A percentile compares a stretch with the other conserved stretches of the same genome.
Evolutionary conservation across 2,888 invertebrate genomes (phyloP).

Genomic region (Zelleria hepariella): DNA sequence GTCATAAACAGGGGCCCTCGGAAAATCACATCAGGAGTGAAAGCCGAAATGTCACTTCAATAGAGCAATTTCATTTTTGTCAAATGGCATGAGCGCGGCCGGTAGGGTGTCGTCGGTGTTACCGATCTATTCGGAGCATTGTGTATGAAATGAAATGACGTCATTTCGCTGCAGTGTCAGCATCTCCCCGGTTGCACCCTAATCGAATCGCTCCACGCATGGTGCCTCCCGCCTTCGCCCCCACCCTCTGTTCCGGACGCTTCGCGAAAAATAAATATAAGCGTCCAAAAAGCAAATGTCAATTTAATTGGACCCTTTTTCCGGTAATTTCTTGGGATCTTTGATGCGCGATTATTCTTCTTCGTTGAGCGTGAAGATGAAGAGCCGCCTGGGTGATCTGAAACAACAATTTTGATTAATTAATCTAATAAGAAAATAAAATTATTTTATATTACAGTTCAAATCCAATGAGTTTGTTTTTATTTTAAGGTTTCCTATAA

Average conservation of each 20-base stretch:
- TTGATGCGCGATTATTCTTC: constrained; percentile 51
- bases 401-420: not conserved
- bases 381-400: not conserved
- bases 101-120: constrained; percentile 47
- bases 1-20: constrained; percentile 20
- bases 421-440: not conserved
- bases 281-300: constrained; percentile 53
- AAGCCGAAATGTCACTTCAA: constrained; percentile 46
- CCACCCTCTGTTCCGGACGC: constrained; percentile 53
- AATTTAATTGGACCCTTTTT: constrained; percentile 60
- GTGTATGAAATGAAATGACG: constrained; percentile 67
- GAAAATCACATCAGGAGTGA: constrained; percentile 41
- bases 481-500: too few relatives aligned
- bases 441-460: too few relatives aligned
- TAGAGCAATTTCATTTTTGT: constrained; percentile 64
- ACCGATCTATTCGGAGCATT: constrained; percentile 66
- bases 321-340: constrained; percentile 51
- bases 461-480: too few relatives aligned
- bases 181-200: constrained; percentile 63
- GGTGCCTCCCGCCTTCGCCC: constrained; percentile 41
- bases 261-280: constrained; percentile 66
- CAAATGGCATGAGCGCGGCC: constrained; percentile 45
- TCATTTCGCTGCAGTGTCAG: constrained; percentile 53
- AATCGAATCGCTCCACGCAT: constrained; percentile 67
- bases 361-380: not conserved